Conservation (phyloP, 2,113 vertebrate genomes). For the Tapirus terrestris region DNA sequence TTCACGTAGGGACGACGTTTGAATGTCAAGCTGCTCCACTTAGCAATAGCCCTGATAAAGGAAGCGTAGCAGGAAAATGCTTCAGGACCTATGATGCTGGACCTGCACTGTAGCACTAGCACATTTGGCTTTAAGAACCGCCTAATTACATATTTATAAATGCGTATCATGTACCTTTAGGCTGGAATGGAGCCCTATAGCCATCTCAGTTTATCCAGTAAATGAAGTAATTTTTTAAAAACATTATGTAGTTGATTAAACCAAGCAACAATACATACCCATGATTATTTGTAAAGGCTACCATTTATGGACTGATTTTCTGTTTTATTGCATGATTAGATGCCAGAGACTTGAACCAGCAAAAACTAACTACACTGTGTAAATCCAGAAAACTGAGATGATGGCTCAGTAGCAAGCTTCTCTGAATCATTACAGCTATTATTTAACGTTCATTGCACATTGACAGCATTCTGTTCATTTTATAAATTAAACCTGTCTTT, state of each 20-base stretch:
- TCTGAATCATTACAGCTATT: neutral
- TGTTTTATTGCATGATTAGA: conserved; percentile 65
- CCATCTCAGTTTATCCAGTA: conserved; percentile 67
- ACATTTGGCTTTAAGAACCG: conserved; percentile 53
- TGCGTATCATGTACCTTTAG: conserved; percentile 34
- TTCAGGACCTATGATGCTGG: neutral
- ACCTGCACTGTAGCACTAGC: neutral
- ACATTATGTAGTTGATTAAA: conserved; percentile 52
- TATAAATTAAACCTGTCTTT: neutral
- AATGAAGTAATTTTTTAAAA: conserved; percentile 62
- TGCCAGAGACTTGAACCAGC: neutral
- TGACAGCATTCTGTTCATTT: neutral
- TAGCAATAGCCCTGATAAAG: neutral
- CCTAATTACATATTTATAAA: conserved; percentile 61
- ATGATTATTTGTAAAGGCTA: conserved; percentile 65
- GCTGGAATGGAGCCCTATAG: conserved; percentile 32
- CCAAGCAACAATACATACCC: conserved; percentile 52
- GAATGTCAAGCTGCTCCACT: neutral
- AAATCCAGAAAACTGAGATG: conserved; percentile 41
- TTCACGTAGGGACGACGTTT: neutral
- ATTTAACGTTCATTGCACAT: neutral
- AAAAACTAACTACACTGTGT: conserved; percentile 8
- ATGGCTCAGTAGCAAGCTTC: neutral
- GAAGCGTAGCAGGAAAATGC: neutral
- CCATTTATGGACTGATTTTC: conserved; percentile 30